Percentiles rank a stretch among this genome's conserved stretches.
These are phyloP conservation scores for Andrena fulva DNA, from an alignment of 2,888 invertebrate genomes.

Conservation along the genomic window DNA sequence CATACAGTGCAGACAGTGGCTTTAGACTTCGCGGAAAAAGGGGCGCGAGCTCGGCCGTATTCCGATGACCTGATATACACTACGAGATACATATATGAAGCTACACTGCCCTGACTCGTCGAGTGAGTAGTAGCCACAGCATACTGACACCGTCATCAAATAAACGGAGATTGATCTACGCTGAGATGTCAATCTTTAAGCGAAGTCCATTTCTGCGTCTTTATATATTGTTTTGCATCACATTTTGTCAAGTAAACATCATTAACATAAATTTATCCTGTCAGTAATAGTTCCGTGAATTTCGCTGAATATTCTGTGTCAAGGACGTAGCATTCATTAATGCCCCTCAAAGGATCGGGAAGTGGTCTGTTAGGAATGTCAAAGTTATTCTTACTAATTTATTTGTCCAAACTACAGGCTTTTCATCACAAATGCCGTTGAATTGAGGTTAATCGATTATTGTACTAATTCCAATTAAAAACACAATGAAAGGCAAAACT, in stretches of 20 bases:
- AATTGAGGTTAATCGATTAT: background rate
- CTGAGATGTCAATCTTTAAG: background rate
- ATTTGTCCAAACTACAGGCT: background rate
- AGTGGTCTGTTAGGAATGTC: too few species aligned
- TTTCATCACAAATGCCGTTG: background rate
- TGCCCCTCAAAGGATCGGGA: background rate
- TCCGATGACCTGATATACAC: conserved; percentile 73
- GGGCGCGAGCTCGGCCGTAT: conserved; percentile 70
- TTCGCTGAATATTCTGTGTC: conserved; percentile 31
- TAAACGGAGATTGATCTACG: background rate
- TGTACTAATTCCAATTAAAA: too few species aligned
- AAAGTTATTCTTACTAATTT: too few species aligned
- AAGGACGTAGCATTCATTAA: conserved; percentile 10
- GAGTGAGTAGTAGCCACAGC: conserved; percentile 78
- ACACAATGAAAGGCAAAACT: too few species aligned
- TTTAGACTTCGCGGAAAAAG: conserved; percentile 73
- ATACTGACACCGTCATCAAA: background rate
- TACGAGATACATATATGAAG: conserved; percentile 80
- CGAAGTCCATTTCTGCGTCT: background rate
- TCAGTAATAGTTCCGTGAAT: conserved; percentile 29
- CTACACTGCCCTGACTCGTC: conserved; percentile 83
- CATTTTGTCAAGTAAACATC: conserved; percentile 13
- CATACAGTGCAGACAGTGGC: conserved; percentile 72
- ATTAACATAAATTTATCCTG: conserved; percentile 15
- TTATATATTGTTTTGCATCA: background rate